Conservation (phyloP, 64 coral and sea anemone species). For the Dendrophyllia cribrosa region DNA sequence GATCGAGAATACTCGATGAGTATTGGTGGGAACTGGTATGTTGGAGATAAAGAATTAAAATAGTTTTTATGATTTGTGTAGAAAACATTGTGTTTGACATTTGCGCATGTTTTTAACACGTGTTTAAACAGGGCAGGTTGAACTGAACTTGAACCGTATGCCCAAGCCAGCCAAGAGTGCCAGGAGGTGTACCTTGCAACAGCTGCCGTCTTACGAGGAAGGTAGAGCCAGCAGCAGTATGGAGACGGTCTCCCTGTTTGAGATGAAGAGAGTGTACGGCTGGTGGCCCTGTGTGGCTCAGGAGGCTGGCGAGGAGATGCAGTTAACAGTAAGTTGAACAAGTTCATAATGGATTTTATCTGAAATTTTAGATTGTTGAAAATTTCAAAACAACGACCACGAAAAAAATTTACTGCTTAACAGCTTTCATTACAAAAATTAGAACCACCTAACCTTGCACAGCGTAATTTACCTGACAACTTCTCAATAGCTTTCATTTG, state of each 20-base stretch:
- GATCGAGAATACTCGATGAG: no score
- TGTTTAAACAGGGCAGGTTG: slow-evolving; percentile 62
- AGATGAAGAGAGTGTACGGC: slow-evolving; percentile 95
- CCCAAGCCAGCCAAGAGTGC: slow-evolving; percentile 93
- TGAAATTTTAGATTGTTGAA: no score
- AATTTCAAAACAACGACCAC: no score
- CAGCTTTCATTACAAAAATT: no score
- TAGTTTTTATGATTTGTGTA: no score
- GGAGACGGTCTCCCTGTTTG: slow-evolving; percentile 88
- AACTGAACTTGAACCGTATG: slow-evolving; percentile 83
- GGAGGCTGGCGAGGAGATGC: slow-evolving; percentile 88
- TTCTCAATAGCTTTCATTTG: no score
- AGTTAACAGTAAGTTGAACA: slow-evolving; percentile 72
- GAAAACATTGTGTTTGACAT: background rate
- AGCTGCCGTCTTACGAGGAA: slow-evolving; percentile 83
- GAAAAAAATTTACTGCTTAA: no score
- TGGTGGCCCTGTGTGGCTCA: slow-evolving; percentile 97
- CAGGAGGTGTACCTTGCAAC: slow-evolving; percentile 76
- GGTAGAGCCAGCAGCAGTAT: slow-evolving; percentile 75
- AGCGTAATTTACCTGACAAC: no score
- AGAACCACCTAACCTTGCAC: no score
- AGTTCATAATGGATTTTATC: no score
- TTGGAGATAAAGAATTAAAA: no score
- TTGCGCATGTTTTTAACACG: background rate
- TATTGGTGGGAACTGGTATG: no score